phyloP scores from a whole-genome alignment of 2,113 vertebrate species.

The Rhinogobius similis region DNA sequence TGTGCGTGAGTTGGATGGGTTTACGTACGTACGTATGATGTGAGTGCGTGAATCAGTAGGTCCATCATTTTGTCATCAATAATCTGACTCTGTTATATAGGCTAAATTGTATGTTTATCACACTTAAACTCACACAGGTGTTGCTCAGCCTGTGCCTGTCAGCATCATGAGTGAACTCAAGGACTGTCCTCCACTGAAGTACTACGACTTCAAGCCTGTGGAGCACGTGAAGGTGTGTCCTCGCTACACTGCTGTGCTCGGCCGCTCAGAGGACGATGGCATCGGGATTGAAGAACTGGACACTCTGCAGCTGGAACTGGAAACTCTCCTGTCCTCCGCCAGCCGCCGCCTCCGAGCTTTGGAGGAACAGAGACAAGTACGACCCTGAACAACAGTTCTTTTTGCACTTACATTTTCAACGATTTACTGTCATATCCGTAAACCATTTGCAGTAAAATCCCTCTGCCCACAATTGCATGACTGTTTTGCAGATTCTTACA shows the following conservation, averaged over 20 bases:
- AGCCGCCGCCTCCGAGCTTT: conserved; percentile 91
- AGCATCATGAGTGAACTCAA: conserved; percentile 93
- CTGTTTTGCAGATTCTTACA: conserved; percentile 87
- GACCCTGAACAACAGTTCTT: not conserved
- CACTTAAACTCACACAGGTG: conserved; percentile 9
- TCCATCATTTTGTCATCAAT: not conserved
- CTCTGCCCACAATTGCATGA: not conserved
- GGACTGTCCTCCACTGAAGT: conserved; percentile 96
- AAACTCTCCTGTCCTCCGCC: conserved; percentile 94
- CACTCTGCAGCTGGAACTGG: conserved; percentile 95
- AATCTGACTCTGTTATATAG: not conserved
- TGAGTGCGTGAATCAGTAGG: not conserved
- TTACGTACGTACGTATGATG: conserved; percentile 8
- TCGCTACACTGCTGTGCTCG: conserved; percentile 93
- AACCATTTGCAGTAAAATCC: not conserved
- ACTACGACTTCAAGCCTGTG: conserved; percentile 98
- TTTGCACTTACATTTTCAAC: not conserved
- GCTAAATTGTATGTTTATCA: not conserved
- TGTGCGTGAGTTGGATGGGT: conserved; percentile 11
- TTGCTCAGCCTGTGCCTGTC: conserved; percentile 21
- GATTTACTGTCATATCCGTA: not conserved
- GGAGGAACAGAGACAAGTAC: conserved; percentile 96
- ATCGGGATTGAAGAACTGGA: conserved; percentile 98
- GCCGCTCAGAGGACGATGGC: conserved; percentile 95
- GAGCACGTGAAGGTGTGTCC: conserved; percentile 95